Evolutionary conservation across 2,888 invertebrate species (phyloP).

Genomic region (Epirrita christyi): DNA sequence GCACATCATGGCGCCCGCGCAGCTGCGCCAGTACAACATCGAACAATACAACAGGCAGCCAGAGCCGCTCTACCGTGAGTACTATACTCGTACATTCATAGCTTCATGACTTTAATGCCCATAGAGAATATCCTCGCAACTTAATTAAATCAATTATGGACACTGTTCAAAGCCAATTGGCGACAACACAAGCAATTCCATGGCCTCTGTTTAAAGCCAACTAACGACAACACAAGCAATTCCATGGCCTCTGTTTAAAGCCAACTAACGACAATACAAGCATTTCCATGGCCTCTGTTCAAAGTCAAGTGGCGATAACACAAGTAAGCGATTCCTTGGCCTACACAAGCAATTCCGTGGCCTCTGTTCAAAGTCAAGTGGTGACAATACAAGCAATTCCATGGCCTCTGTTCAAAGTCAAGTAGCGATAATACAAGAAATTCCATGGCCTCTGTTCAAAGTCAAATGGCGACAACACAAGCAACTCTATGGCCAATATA

Average conservation of each 20-base stretch:
- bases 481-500: too few relatives aligned
- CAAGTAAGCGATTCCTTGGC: too few relatives aligned
- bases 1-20: slow-evolving; percentile 85
- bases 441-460: not conserved
- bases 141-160: too few relatives aligned
- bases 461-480: not conserved
- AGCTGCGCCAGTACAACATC: slow-evolving; percentile 68
- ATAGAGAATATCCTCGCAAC: too few relatives aligned
- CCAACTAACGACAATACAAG: too few relatives aligned
- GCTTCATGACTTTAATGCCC: too few relatives aligned
- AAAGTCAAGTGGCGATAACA: not conserved
- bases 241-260: too few relatives aligned
- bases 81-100: not conserved
- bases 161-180: not conserved
- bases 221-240: not conserved
- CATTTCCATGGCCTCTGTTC: not conserved
- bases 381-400: not conserved
- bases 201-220: not conserved
- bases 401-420: not conserved
- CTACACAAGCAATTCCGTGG: too few relatives aligned
- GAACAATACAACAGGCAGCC: slow-evolving; percentile 48
- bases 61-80: slow-evolving; percentile 69
- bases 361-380: not conserved
- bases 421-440: not conserved
- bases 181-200: too few relatives aligned